Evolutionary conservation across 2,888 invertebrate genomes (phyloP).

Genomic region (Poecilobothrus nobilitatus): DNA sequence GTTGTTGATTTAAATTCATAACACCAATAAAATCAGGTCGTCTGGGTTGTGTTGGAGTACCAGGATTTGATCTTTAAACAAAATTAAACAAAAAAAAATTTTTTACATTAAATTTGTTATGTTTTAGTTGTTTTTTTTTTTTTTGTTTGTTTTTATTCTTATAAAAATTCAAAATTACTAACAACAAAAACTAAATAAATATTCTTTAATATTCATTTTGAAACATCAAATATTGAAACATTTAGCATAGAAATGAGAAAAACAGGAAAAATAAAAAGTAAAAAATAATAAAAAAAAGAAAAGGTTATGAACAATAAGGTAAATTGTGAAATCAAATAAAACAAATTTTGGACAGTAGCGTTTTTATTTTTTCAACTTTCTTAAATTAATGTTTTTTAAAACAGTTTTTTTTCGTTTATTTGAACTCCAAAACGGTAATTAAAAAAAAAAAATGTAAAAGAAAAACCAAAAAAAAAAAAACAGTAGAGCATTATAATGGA

Average conservation of each 20-base stretch:
- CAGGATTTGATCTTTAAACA: slow-evolving; percentile 71
- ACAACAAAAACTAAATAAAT: background rate
- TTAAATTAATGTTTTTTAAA: background rate
- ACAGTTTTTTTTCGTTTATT: background rate
- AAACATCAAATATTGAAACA: slow-evolving; percentile 6
- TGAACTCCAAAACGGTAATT: too few relatives aligned
- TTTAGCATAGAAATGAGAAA: background rate
- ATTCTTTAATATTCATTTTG: background rate
- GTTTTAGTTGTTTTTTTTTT: background rate
- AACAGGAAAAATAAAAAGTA: background rate
- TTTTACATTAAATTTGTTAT: background rate
- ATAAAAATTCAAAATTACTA: background rate
- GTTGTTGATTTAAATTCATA: slow-evolving; percentile 38
- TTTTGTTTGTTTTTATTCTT: background rate
- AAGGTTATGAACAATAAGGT: background rate
- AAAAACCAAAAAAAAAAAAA: too few relatives aligned
- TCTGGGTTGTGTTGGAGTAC: slow-evolving; percentile 82
- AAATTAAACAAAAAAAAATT: slow-evolving; percentile 1
- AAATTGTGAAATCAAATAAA: background rate
- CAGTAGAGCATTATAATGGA: too few relatives aligned
- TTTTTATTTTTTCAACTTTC: background rate
- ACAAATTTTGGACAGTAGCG: background rate
- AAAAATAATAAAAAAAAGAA: background rate
- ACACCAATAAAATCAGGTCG: slow-evolving; percentile 83
- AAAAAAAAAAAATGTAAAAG: too few relatives aligned